phyloP scores from a whole-genome alignment of 2,888 invertebrate genomes.

The Epirrhoe tristata region DNA sequence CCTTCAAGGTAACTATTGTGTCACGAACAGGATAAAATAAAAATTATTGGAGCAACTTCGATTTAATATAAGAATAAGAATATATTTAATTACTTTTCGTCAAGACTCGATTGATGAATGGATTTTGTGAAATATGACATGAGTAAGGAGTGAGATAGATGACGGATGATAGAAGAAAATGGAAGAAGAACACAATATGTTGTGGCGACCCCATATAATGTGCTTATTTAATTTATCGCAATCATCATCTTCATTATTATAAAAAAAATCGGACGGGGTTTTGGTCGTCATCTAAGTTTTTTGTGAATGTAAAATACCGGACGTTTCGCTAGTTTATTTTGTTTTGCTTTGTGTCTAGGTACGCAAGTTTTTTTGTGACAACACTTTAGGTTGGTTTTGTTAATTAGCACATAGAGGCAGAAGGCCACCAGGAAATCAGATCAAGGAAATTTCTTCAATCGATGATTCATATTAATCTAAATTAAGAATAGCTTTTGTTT shows the following conservation, averaged over 20 bases:
- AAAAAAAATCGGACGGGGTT: background rate
- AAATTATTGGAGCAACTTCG: constrained; percentile 8
- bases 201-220: too few species aligned
- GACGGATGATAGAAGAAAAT: too few species aligned
- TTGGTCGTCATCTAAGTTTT: constrained; percentile 2
- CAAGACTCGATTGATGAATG: too few species aligned
- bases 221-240: background rate
- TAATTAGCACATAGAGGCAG: constrained; percentile 48
- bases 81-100: background rate
- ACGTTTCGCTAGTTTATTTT: constrained; percentile 14
- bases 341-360: constrained; percentile 9
- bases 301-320: background rate
- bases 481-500: constrained; percentile 42
- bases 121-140: too few species aligned
- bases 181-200: too few species aligned
- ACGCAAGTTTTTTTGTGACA: constrained; percentile 28
- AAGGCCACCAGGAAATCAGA: constrained; percentile 54
- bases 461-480: constrained; percentile 47
- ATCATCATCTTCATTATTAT: constrained; percentile 9
- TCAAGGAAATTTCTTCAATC: constrained; percentile 52
- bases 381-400: constrained; percentile 41
- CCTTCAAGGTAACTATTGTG: constrained; percentile 28
- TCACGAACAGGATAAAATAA: constrained; percentile 30
- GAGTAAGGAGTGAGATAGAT: too few species aligned
- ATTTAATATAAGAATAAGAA: background rate